These are phyloP conservation scores for Diprion similis DNA, from an alignment of 1,140 invertebrate genomes.

Conservation along the genomic window DNA sequence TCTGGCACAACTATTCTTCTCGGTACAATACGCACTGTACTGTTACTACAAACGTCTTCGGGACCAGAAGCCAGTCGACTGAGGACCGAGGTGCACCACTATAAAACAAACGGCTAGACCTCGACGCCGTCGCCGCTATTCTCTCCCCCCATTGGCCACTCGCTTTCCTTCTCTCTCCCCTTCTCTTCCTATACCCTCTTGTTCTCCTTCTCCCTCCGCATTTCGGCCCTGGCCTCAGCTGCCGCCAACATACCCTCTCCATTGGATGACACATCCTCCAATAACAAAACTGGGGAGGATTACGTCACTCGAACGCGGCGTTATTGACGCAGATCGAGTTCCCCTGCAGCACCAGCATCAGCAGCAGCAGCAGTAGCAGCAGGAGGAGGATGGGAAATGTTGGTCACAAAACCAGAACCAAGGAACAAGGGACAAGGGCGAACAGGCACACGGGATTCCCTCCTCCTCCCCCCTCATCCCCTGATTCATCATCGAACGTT, in stretches of 20 bases:
- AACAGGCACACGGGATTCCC: not conserved
- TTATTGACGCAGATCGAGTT: conserved; percentile 49
- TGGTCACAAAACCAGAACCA: not conserved
- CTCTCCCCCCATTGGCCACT: conserved; percentile 9
- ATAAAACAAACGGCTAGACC: conserved; percentile 27
- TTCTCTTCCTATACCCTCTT: conserved; percentile 3
- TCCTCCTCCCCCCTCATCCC: not conserved
- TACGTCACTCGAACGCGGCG: conserved; percentile 51
- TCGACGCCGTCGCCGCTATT: not conserved
- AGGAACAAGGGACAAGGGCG: too few relatives aligned
- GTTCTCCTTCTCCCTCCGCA: conserved; percentile 15
- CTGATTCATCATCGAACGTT: too few relatives aligned
- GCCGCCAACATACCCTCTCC: conserved; percentile 53
- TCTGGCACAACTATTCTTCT: too few relatives aligned
- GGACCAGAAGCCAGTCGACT: too few relatives aligned
- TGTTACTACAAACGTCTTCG: too few relatives aligned
- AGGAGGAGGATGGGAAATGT: not conserved
- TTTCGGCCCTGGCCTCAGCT: conserved; percentile 25
- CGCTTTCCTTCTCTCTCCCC: conserved; percentile 17
- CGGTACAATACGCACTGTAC: too few relatives aligned
- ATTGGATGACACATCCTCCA: conserved; percentile 58
- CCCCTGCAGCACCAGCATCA: too few relatives aligned
- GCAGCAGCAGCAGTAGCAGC: too few relatives aligned
- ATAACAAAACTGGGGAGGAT: conserved; percentile 51
- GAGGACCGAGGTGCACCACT: conserved; percentile 23